Evolutionary conservation across 37 sponge, comb jelly and placozoan species (phyloP).

Genomic region (Theonella swinhoei): DNA sequence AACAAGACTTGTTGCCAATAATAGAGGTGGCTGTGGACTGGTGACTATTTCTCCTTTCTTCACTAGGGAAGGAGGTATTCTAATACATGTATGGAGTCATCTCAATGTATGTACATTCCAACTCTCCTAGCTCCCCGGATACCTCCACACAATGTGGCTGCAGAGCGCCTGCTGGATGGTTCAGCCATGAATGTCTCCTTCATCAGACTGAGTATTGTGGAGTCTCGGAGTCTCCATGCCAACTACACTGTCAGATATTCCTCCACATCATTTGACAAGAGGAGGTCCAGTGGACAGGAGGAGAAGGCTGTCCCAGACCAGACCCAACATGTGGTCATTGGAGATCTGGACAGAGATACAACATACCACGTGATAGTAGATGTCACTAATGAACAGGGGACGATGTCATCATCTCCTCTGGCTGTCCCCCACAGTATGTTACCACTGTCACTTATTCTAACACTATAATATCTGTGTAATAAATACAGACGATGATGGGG

Average conservation of each 20-base stretch:
- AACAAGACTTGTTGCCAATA: not conserved
- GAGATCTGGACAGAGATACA: conserved; percentile 1
- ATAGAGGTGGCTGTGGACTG: conserved; percentile 13
- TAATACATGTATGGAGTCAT: not conserved
- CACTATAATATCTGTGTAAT: no score
- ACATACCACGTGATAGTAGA: conserved; percentile 18
- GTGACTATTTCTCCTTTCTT: not conserved
- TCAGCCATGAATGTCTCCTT: conserved; percentile 26
- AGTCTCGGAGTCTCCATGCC: conserved; percentile 24
- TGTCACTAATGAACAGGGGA: not conserved
- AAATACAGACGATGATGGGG: not conserved
- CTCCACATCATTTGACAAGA: no score
- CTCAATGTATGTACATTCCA: not conserved
- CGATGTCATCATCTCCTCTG: no score
- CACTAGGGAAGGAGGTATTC: conserved; percentile 32
- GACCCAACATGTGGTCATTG: not conserved
- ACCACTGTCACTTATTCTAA: no score
- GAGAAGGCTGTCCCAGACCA: conserved; percentile 13
- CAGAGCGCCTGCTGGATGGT: not conserved
- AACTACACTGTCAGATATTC: conserved; percentile 9
- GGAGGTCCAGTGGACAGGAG: not conserved
- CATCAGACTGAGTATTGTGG: conserved; percentile 22
- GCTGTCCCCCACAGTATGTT: no score
- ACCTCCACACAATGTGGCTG: conserved; percentile 15
- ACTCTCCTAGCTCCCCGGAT: not conserved